Conservation (phyloP, 2,888 invertebrate genomes). For the Tolmerus cingulatus region DNA sequence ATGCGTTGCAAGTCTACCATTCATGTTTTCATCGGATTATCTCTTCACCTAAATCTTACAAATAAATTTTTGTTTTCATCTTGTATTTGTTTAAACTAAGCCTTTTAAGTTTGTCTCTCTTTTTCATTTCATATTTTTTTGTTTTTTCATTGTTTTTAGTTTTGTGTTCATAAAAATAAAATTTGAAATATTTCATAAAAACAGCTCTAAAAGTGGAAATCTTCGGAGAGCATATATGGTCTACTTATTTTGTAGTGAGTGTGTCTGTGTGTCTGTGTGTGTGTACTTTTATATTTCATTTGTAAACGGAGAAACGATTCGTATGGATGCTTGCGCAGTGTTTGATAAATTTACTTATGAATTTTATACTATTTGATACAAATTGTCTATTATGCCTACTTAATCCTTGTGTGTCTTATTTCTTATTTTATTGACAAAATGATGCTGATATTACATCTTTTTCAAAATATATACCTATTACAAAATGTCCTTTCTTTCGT, state of each 20-base stretch:
- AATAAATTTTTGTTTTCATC: background rate
- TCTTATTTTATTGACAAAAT: conserved; percentile 1
- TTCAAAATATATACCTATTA: conserved; percentile 1
- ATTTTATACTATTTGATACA: conserved; percentile 16
- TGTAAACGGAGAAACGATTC: background rate
- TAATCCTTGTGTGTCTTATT: conserved; percentile 4
- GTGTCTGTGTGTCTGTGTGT: background rate
- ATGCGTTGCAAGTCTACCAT: conserved; percentile 47
- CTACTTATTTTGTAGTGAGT: background rate
- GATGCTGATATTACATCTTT: conserved; percentile 10
- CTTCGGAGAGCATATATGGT: background rate
- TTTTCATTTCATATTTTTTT: too few relatives aligned
- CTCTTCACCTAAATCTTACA: background rate
- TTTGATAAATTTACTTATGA: conserved; percentile 2
- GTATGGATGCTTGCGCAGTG: background rate
- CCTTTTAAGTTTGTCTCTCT: background rate
- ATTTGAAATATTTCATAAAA: background rate
- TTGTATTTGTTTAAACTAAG: background rate
- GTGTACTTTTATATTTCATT: background rate
- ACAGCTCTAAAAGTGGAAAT: background rate
- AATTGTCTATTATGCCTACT: conserved; percentile 16
- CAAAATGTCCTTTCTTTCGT: background rate
- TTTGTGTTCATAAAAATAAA: background rate
- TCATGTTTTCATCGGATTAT: conserved; percentile 10
- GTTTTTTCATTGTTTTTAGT: background rate